Evolutionary conservation across 2,888 invertebrate genomes (phyloP), one percentile per base, ranked within the genome.

Genomic region (Stegophylla sp.): DNA sequence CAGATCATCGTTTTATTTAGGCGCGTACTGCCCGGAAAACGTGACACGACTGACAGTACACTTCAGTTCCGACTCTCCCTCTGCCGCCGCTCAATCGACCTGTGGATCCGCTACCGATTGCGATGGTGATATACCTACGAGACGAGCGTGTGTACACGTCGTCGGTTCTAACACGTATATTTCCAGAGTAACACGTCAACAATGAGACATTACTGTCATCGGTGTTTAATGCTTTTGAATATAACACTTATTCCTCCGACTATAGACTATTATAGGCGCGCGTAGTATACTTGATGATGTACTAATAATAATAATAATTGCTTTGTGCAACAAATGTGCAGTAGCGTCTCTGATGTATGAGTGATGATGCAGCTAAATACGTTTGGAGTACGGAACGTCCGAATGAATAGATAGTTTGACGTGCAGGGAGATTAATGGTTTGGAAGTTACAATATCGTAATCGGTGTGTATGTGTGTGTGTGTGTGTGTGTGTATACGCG

Each of bases 171-270:
- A n/a, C n/a, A n/a, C n/a, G n/a, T n/a, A n/a, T 53, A 7, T 43
- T 48, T 48, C 51, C 48, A 41, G 45, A 51, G 63, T 34, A 64
- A 75, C 63, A 34, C 10, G 74, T 75, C 64, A 75, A 75, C 74
- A 75, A 75, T 75, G 74, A 17, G 74, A 17, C 74, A 51, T 75
- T 51, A 41, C 74, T 75, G 74, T 64, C 63, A 23, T 75, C 74
- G 15, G 53, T 13, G 74, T 74, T 48, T 20, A 41, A 53, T 20
- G 61, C n/a, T n/a, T 34, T 64, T 23, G 64, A 75, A 75, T 12
- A 75, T 12, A 64, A 64, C 64, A 64, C 74, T 48, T 34, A 48
- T 63, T 61, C 61, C 74, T n/a, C n/a, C n/a, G n/a, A n/a, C n/a
- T n/a, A n/a, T n/a, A n/a, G n/a, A n/a, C n/a, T n/a, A n/a, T n/a